A percentile compares a stretch with the other conserved stretches of the same genome.
Evolutionary conservation across 2,888 invertebrate species (phyloP).

Genomic region (Azorinus chamasolen): DNA sequence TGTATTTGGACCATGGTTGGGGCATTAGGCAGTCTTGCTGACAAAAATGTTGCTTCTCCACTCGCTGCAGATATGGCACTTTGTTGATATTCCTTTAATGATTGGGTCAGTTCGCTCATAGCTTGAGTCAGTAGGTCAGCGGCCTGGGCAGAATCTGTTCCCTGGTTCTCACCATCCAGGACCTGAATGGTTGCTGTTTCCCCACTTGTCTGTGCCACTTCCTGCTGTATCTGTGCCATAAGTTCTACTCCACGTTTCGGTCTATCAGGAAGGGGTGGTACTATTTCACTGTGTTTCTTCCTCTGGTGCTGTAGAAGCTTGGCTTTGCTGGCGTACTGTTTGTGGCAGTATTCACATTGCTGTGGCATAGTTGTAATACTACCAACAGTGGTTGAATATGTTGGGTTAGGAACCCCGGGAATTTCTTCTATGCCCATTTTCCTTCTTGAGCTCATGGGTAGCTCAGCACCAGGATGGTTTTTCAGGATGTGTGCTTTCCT

Average conservation of each 20-base stretch:
- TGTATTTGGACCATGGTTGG: conserved; percentile 74
- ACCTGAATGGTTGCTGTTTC: conserved; percentile 42
- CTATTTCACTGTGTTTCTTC: conserved; percentile 85
- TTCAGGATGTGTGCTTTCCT: conserved; percentile 93
- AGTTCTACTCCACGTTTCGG: conserved; percentile 47
- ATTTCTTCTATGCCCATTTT: conserved; percentile 83
- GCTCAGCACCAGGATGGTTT: conserved; percentile 93
- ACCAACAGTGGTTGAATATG: conserved; percentile 91
- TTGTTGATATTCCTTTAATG: conserved; percentile 60
- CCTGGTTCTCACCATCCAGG: conserved; percentile 40
- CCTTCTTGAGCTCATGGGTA: conserved; percentile 87
- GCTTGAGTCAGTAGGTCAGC: conserved; percentile 87
- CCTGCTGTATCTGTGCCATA: conserved; percentile 23
- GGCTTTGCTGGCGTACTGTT: conserved; percentile 94
- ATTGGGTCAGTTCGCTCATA: conserved; percentile 86
- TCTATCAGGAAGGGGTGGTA: conserved; percentile 47
- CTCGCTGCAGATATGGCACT: neutral
- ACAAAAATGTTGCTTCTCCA: neutral
- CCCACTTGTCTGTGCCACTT: conserved; percentile 9
- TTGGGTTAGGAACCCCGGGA: conserved; percentile 88
- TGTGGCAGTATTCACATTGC: conserved; percentile 93
- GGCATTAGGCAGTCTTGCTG: conserved; percentile 32
- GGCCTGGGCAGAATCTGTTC: conserved; percentile 61
- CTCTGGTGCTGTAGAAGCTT: conserved; percentile 88
- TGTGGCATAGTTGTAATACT: conserved; percentile 91